Evolutionary conservation across 2,888 invertebrate species (phyloP).

Genomic region (Luperina nickerlii): DNA sequence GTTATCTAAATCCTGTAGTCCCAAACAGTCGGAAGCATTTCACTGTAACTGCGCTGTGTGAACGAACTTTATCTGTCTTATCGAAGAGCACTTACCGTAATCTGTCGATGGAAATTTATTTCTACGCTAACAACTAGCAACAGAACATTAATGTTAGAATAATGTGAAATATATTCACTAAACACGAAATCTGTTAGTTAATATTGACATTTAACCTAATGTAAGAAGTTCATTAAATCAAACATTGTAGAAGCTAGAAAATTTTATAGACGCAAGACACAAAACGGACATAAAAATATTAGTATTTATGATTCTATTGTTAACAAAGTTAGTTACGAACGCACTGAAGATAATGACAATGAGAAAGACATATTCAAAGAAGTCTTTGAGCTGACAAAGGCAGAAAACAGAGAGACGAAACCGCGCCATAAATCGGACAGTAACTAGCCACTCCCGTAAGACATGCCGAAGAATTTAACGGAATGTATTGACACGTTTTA

Average conservation of each 20-base stretch:
- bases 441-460: slow-evolving; percentile 77
- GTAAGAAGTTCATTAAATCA: slow-evolving; percentile 55
- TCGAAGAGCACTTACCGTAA: slow-evolving; percentile 80
- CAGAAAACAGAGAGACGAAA: slow-evolving; percentile 72
- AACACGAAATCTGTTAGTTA: slow-evolving; percentile 55
- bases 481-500: slow-evolving; percentile 81
- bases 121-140: slow-evolving; percentile 68
- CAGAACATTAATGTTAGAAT: slow-evolving; percentile 68
- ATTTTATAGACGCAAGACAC: slow-evolving; percentile 38
- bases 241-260: slow-evolving; percentile 54
- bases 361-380: slow-evolving; percentile 68
- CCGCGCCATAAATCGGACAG: slow-evolving; percentile 80
- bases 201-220: slow-evolving; percentile 48
- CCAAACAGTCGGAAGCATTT: slow-evolving; percentile 74
- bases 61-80: slow-evolving; percentile 81
- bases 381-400: slow-evolving; percentile 70
- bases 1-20: slow-evolving; percentile 50
- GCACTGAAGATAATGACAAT: slow-evolving; percentile 69
- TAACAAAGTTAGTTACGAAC: slow-evolving; percentile 49
- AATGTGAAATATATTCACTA: slow-evolving; percentile 66
- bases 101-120: slow-evolving; percentile 80
- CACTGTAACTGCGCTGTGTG: slow-evolving; percentile 71
- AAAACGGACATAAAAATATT: slow-evolving; percentile 48
- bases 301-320: slow-evolving; percentile 65
- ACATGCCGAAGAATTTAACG: slow-evolving; percentile 77